phyloP scores from a whole-genome alignment of 2,113 vertebrate genomes.

The Symphodus melops region DNA sequence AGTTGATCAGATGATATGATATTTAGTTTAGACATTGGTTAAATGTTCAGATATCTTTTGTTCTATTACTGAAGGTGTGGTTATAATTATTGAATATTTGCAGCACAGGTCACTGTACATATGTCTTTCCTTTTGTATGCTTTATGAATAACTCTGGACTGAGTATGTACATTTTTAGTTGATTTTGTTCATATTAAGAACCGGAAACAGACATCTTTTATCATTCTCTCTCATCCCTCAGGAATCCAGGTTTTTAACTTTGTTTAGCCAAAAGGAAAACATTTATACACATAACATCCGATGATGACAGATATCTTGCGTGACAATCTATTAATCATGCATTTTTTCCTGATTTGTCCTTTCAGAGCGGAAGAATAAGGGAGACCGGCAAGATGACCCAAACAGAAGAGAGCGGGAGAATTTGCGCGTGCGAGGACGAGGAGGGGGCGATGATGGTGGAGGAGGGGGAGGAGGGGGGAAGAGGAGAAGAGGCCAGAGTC shows the following conservation, averaged over 20 bases:
- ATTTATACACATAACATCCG: slow-evolving; percentile 22
- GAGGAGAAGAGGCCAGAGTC: slow-evolving; percentile 84
- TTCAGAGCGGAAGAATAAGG: slow-evolving; percentile 81
- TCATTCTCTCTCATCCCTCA: slow-evolving; percentile 13
- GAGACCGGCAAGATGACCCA: slow-evolving; percentile 75
- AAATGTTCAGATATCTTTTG: slow-evolving; percentile 2
- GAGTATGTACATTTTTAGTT: slow-evolving; percentile 8
- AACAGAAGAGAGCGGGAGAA: slow-evolving; percentile 83
- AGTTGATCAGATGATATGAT: too few relatives aligned
- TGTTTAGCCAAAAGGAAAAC: slow-evolving; percentile 8
- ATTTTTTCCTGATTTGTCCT: slow-evolving; percentile 28
- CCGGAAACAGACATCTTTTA: slow-evolving; percentile 2
- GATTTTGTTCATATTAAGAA: slow-evolving; percentile 24
- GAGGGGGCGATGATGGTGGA: slow-evolving; percentile 61
- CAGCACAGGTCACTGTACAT: not conserved
- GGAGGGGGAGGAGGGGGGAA: slow-evolving; percentile 74
- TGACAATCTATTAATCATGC: not conserved
- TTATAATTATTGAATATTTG: not conserved
- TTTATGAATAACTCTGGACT: slow-evolving; percentile 6
- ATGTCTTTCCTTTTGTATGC: not conserved
- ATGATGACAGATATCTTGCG: slow-evolving; percentile 20
- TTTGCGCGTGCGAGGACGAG: slow-evolving; percentile 43
- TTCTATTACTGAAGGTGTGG: not conserved
- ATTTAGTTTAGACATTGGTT: too few relatives aligned
- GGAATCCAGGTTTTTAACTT: slow-evolving; percentile 17